phyloP scores from a whole-genome alignment of 35 echinoderm and acorn worm genomes.

The Hemicentrotus pulcherrimus region DNA sequence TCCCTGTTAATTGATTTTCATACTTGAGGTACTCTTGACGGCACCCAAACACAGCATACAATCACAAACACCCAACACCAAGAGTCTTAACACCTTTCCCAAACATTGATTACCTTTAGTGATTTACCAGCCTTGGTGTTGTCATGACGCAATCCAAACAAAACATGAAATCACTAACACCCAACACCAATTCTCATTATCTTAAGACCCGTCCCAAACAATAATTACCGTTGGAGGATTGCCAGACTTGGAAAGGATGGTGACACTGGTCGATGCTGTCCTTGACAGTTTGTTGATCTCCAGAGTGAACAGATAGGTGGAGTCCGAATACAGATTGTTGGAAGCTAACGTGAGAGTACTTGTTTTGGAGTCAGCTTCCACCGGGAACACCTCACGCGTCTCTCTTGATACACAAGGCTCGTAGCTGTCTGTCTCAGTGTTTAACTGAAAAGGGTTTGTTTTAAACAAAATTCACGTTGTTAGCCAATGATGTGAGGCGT shows the following conservation, averaged over 20 bases:
- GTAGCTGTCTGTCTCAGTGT: neutral
- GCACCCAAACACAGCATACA: too few species aligned
- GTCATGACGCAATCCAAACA: too few species aligned
- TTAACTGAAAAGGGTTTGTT: neutral
- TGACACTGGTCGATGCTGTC: slow-evolving; percentile 58
- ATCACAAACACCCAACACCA: too few species aligned
- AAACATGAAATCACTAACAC: too few species aligned
- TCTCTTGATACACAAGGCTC: neutral
- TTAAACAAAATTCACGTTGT: neutral
- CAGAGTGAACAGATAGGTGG: slow-evolving; percentile 74
- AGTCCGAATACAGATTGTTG: slow-evolving; percentile 70
- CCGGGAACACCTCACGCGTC: slow-evolving; percentile 19
- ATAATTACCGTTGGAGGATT: slow-evolving; percentile 81
- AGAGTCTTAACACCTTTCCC: too few species aligned
- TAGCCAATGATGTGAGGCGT: neutral
- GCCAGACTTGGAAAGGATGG: slow-evolving; percentile 69
- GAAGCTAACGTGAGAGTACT: slow-evolving; percentile 61
- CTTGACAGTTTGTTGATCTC: slow-evolving; percentile 58
- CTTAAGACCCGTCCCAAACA: too few species aligned
- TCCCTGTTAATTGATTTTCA: too few species aligned
- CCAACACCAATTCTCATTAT: too few species aligned
- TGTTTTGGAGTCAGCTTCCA: neutral
- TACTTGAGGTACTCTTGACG: too few species aligned
- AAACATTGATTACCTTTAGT: too few species aligned
- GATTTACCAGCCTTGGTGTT: too few species aligned